Conservation (phyloP, 2,888 invertebrate genomes). For the Tachina grossa region DNA sequence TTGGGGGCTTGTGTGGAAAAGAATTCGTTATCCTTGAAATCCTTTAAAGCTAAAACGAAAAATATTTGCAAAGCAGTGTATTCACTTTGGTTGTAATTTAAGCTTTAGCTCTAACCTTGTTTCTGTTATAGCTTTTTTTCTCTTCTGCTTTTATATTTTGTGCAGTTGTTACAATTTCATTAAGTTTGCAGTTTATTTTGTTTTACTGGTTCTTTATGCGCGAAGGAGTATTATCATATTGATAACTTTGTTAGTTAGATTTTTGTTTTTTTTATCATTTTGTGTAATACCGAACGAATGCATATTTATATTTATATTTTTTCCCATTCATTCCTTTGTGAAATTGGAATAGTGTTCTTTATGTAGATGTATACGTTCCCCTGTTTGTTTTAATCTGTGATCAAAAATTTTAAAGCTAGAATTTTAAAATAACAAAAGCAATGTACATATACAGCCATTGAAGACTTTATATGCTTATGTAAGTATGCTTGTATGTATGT, state of each 20-base stretch:
- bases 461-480: neutral
- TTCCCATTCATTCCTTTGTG: conserved; percentile 9
- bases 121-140: neutral
- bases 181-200: conserved; percentile 39
- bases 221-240: conserved; percentile 74
- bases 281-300: conserved; percentile 11
- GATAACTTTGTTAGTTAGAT: conserved; percentile 74
- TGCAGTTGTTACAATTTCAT: conserved; percentile 32
- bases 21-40: conserved; percentile 50
- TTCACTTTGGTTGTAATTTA: conserved; percentile 25
- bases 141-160: neutral
- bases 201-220: conserved; percentile 59
- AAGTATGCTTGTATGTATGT: no score
- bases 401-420: conserved; percentile 17
- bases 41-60: conserved; percentile 54
- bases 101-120: conserved; percentile 27
- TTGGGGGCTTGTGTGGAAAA: conserved; percentile 45
- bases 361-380: neutral
- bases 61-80: conserved; percentile 57
- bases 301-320: conserved; percentile 17
- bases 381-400: conserved; percentile 31
- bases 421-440: conserved; percentile 24
- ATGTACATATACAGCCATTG: neutral
- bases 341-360: neutral
- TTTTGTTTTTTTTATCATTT: conserved; percentile 69